These are phyloP conservation scores for Andricus grossulariae DNA, from an alignment of 1,140 invertebrate genomes.

Conservation along the genomic window DNA sequence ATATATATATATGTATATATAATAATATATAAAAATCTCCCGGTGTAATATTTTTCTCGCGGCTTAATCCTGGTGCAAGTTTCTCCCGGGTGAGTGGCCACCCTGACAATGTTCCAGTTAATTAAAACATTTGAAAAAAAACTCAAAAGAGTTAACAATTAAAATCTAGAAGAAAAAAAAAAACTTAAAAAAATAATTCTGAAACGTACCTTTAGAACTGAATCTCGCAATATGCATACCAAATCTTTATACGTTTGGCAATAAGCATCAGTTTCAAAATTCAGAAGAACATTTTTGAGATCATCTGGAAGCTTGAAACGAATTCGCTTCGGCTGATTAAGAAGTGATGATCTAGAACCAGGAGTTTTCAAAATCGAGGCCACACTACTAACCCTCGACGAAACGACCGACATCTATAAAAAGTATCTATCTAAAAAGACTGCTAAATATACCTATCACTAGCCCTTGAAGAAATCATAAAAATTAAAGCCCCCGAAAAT, in stretches of 20 bases:
- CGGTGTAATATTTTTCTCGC: no score
- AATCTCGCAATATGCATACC: slow-evolving; percentile 67
- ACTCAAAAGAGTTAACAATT: no score
- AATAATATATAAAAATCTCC: no score
- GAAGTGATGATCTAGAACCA: slow-evolving; percentile 56
- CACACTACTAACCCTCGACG: slow-evolving; percentile 67
- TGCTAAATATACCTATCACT: no score
- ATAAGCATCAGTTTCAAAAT: slow-evolving; percentile 58
- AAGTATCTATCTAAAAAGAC: slow-evolving; percentile 6
- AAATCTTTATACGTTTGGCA: slow-evolving; percentile 69
- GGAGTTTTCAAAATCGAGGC: slow-evolving; percentile 68
- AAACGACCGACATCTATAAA: slow-evolving; percentile 71
- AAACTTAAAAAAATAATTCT: no score
- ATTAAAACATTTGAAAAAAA: no score
- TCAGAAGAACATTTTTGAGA: slow-evolving; percentile 62
- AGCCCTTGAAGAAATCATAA: no score
- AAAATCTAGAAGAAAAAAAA: neutral
- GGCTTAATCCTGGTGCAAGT: no score
- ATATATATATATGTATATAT: no score
- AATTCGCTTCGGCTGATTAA: slow-evolving; percentile 58
- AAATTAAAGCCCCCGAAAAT: no score
- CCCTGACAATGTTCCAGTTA: no score
- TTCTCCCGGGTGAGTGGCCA: no score
- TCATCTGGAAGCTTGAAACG: slow-evolving; percentile 67
- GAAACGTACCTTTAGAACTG: slow-evolving; percentile 63